Evolutionary conservation across 2,888 invertebrate genomes (phyloP), one percentile per base, ranked within the genome.

Genomic region (Laspeyria flexula): DNA sequence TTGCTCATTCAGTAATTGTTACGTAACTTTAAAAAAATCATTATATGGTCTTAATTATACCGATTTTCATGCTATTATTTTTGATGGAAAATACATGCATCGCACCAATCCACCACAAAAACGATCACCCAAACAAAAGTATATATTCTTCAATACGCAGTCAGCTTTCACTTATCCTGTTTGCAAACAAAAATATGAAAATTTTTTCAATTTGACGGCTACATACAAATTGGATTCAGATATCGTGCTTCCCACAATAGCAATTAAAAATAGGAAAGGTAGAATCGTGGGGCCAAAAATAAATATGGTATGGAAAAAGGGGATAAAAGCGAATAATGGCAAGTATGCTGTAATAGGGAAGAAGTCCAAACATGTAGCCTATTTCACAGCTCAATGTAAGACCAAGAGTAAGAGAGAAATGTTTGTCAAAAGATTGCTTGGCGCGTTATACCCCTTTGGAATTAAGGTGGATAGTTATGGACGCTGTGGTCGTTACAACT

Each of bases 391-490:
- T 0, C 70, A 88, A 34, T 92, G 91, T 52, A 54, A 39, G 0
- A 80, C 77, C 18, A 79, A 75, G 49, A 88, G 83, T 62, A 72
- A 69, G 0, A 79, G 91, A 42, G 45, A 67, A 10, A 58, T 70
- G 0, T 75, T 83, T 45, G 87, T 78, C 0, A 60, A 40, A 0
- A 57, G 70, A 1, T 54, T 92, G 16, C 69, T 81, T 33, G 72
- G 68, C n/a, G 79, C 76, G 0, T 61, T 90, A 11, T 40, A 44
- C 1, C 29, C 30, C 0, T 83, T 80, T 50, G 71, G 75, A 0
- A 60, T 78, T 10, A 65, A 79, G 0, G 85, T 94, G 1, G 94
- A 94, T 61, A 80, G 94, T 2, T 94, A 88, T 59, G 94, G 94
- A 0, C 54, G 63, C 0, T 95, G 95, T 75, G 94, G 94, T 0